Percentiles rank a stretch among this genome's conserved stretches.
Conservation (phyloP, 2,797 vertebrate genomes). For the Cercopithecus petaurista region DNA sequence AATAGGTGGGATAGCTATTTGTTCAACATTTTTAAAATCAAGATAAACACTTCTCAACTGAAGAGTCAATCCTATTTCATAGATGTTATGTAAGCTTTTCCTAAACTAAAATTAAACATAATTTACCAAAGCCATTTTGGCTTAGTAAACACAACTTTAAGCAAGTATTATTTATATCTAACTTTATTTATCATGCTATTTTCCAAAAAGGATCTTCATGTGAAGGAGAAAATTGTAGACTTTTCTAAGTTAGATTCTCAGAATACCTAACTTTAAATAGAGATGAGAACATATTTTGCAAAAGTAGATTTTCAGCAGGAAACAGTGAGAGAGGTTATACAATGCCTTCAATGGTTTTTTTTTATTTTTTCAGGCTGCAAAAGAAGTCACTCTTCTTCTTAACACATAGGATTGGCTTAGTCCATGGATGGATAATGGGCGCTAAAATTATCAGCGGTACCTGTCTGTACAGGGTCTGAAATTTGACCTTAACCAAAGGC, state of each 20-base stretch:
- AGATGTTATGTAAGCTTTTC: constrained; percentile 57
- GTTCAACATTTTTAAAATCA: constrained; percentile 36
- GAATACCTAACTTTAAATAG: constrained; percentile 69
- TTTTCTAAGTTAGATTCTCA: constrained; percentile 49
- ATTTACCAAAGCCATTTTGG: constrained; percentile 51
- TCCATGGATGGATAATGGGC: neutral
- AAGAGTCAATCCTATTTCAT: constrained; percentile 27
- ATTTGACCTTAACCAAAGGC: neutral
- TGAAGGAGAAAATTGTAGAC: constrained; percentile 36
- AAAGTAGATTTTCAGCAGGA: constrained; percentile 61
- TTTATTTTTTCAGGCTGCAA: neutral
- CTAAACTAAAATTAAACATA: constrained; percentile 56
- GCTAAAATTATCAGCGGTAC: neutral
- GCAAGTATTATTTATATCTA: constrained; percentile 61
- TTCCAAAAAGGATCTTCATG: constrained; percentile 41
- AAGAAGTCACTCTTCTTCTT: neutral
- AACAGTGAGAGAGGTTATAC: constrained; percentile 20
- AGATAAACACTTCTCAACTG: neutral
- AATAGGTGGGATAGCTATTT: neutral
- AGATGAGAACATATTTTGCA: constrained; percentile 64
- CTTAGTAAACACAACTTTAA: constrained; percentile 65
- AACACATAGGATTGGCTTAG: neutral
- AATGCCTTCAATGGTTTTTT: neutral
- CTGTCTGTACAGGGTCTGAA: neutral
- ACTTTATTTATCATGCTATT: constrained; percentile 66